A percentile compares a stretch with the other conserved stretches of the same genome.
phyloP scores from a whole-genome alignment of 2,888 invertebrate genomes.

The Cataglyphis albicans region DNA sequence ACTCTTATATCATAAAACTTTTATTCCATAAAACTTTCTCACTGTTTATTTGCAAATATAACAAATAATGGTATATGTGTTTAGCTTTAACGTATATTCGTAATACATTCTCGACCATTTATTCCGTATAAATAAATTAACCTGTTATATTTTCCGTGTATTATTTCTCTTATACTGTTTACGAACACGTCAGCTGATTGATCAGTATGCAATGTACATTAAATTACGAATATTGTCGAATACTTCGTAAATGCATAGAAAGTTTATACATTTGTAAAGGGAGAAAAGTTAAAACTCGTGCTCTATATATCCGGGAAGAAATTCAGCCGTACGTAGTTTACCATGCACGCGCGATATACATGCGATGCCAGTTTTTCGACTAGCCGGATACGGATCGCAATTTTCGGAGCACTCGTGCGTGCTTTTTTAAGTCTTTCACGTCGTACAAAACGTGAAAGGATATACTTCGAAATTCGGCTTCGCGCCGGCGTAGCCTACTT shows the following conservation, averaged over 20 bases:
- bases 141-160: neutral
- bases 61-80: neutral
- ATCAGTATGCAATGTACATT: constrained; percentile 3
- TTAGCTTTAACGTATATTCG: neutral
- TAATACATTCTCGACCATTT: neutral
- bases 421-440: constrained; percentile 55
- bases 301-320: constrained; percentile 27
- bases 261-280: constrained; percentile 27
- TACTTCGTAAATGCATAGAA: constrained; percentile 5
- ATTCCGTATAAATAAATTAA: neutral
- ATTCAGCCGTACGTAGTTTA: constrained; percentile 33
- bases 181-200: neutral
- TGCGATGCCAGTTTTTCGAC: constrained; percentile 40
- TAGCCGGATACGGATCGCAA: constrained; percentile 51
- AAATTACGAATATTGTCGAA: neutral
- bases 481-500: constrained; percentile 49
- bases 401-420: constrained; percentile 53
- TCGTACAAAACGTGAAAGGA: constrained; percentile 50
- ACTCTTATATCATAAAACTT: neutral
- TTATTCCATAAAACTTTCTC: neutral
- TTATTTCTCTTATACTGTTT: neutral
- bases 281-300: constrained; percentile 43
- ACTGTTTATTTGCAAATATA: neutral
- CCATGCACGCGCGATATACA: constrained; percentile 27
- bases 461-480: constrained; percentile 53